Evolutionary conservation across 2,888 invertebrate genomes (phyloP).

Genomic region (Agapostemon virescens): DNA sequence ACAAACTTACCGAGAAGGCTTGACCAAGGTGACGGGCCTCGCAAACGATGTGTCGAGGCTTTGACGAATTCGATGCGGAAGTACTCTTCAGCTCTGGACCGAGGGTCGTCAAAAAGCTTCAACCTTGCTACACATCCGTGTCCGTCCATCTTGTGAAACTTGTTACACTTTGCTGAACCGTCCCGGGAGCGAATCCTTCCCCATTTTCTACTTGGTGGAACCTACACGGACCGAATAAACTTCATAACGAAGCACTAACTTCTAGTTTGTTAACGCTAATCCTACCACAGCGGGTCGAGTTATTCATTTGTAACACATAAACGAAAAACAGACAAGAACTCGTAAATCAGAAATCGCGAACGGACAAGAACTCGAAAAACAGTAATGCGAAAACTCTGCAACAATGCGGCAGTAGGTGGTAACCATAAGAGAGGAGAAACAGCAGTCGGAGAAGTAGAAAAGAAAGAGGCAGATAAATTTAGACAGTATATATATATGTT

Average conservation of each 20-base stretch:
- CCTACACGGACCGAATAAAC: not conserved
- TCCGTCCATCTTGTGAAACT: not conserved
- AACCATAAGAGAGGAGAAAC: too few species aligned
- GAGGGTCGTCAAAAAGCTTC: not conserved
- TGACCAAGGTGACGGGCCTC: conserved; percentile 62
- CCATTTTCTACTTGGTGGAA: not conserved
- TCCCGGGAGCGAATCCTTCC: not conserved
- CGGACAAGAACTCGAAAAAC: too few species aligned
- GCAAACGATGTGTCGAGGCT: conserved; percentile 60
- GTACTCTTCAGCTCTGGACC: not conserved
- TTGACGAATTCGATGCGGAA: conserved; percentile 59
- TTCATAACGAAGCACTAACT: not conserved
- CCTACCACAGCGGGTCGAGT: too few species aligned
- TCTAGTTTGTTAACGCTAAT: too few species aligned
- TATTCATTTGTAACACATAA: too few species aligned
- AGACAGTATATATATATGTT: too few species aligned
- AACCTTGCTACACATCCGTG: not conserved
- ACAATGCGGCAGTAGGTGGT: too few species aligned
- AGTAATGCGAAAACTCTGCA: too few species aligned
- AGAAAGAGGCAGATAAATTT: too few species aligned
- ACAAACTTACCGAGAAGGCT: conserved; percentile 64
- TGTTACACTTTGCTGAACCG: not conserved
- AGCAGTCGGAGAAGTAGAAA: too few species aligned
- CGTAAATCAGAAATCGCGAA: too few species aligned
- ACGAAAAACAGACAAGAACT: too few species aligned